These are phyloP conservation scores for Protosalanx chinensis DNA, from an alignment of 2,797 vertebrate genomes.

Conservation along the genomic window DNA sequence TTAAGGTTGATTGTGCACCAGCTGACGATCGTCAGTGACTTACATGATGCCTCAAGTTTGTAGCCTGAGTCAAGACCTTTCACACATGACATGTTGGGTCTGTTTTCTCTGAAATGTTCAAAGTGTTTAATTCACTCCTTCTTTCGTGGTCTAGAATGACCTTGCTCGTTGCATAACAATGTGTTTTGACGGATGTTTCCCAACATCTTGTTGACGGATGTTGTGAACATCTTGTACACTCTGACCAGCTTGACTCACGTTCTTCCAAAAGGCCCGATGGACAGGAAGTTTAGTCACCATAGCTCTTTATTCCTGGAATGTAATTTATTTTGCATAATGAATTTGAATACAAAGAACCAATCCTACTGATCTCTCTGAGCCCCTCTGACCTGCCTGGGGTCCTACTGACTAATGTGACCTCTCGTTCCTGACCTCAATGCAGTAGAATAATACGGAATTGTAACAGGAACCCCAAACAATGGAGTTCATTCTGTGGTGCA, in stretches of 20 bases:
- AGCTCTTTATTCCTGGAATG: background rate
- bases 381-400: background rate
- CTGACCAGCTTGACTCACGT: background rate
- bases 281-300: background rate
- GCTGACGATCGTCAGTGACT: too few relatives aligned
- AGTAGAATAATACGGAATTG: constrained; percentile 9
- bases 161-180: background rate
- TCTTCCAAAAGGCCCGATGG: background rate
- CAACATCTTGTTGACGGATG: background rate
- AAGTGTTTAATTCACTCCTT: too few relatives aligned
- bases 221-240: background rate
- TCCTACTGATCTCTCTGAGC: background rate
- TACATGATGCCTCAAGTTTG: too few relatives aligned
- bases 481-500: constrained; percentile 3
- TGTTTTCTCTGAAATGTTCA: background rate
- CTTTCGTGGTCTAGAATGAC: background rate
- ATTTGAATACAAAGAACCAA: background rate
- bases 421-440: background rate
- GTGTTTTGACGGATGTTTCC: background rate
- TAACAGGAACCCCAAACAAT: constrained; percentile 4
- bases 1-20: too few relatives aligned
- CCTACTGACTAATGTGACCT: background rate
- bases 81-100: too few relatives aligned
- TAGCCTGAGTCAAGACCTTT: too few relatives aligned
- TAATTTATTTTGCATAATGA: background rate